Evolutionary conservation across 1,140 invertebrate species (phyloP).

Genomic region (Cydia splendana): DNA sequence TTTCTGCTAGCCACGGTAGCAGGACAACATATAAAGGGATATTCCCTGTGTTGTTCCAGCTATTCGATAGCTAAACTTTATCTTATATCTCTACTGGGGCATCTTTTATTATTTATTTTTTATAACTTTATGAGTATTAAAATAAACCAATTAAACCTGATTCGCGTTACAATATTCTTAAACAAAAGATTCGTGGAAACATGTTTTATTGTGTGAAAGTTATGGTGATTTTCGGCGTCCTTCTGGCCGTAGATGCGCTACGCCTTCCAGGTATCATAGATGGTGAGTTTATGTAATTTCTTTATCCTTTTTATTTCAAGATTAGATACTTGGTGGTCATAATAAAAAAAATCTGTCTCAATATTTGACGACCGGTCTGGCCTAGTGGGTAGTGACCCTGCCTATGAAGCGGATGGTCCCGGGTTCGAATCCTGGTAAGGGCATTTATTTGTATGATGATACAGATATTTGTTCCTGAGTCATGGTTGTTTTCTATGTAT

Average conservation of each 20-base stretch:
- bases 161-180: constrained; percentile 6
- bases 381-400: no score
- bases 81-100: not conserved
- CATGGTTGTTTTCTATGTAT: no score
- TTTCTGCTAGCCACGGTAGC: not conserved
- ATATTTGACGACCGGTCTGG: no score
- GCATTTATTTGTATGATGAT: no score
- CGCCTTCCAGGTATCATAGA: not conserved
- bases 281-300: not conserved
- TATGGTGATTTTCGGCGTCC: not conserved
- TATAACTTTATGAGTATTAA: constrained; percentile 11
- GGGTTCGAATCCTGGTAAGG: no score
- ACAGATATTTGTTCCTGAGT: no score
- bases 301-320: no score
- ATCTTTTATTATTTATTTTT: constrained; percentile 10
- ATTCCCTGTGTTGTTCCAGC: not conserved
- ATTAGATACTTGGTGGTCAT: no score
- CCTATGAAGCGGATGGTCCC: no score
- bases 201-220: not conserved
- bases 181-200: not conserved
- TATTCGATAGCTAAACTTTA: constrained; percentile 15
- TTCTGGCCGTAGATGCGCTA: not conserved
- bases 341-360: no score
- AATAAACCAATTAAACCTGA: not conserved
- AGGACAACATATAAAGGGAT: constrained; percentile 17